Evolutionary conservation across 2,797 vertebrate species (phyloP).

Genomic region (Pogoniulus pusillus): DNA sequence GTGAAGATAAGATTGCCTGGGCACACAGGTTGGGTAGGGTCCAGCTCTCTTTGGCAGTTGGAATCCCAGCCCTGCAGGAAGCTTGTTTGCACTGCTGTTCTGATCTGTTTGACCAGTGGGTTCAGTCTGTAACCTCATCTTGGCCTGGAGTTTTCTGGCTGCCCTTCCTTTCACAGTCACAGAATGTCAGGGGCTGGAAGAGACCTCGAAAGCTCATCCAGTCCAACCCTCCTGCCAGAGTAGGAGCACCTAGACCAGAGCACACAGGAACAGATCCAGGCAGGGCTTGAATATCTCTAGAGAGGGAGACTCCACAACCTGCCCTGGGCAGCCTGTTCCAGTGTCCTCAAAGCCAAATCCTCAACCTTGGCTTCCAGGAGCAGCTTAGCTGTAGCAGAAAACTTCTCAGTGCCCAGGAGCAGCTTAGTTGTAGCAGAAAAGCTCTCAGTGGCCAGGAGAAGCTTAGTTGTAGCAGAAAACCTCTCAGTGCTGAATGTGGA

Average conservation of each 20-base stretch:
- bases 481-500: neutral
- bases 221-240: too few species aligned
- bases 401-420: too few species aligned
- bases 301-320: too few species aligned
- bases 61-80: neutral
- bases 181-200: too few species aligned
- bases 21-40: neutral
- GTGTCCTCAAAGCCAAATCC: too few species aligned
- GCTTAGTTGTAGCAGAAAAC: neutral
- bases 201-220: too few species aligned
- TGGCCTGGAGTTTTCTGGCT: neutral
- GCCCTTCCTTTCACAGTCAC: neutral
- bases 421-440: neutral
- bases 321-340: too few species aligned
- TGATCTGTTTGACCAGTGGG: neutral
- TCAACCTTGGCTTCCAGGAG: neutral
- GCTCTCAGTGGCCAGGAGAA: neutral
- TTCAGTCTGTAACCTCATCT: neutral
- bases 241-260: too few species aligned
- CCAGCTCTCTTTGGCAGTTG: neutral
- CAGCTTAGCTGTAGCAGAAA: neutral
- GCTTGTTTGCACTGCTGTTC: conserved; percentile 9
- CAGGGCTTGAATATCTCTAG: too few species aligned
- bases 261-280: too few species aligned
- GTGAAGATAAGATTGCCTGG: neutral